Percentiles rank a stretch among this genome's conserved stretches.
Evolutionary conservation across 1,140 invertebrate genomes (phyloP).

Genomic region (Microplitis mediator): DNA sequence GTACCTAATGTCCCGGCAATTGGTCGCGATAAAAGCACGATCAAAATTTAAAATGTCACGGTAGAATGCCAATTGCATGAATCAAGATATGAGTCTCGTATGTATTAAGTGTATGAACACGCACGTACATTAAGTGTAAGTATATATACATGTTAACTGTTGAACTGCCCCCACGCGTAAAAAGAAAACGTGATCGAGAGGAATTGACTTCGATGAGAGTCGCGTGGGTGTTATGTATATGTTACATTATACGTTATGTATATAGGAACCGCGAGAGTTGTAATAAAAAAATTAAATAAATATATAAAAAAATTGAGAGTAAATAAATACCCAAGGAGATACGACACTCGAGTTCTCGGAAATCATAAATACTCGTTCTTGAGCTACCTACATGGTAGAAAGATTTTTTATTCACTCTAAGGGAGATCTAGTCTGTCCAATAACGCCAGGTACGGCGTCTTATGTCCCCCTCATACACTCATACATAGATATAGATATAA

Average conservation of each 20-base stretch:
- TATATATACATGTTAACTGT: not conserved
- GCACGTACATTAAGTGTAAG: not conserved
- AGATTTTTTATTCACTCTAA: slow-evolving; percentile 8
- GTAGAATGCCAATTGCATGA: not conserved
- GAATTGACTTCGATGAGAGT: not conserved
- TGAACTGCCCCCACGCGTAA: not conserved
- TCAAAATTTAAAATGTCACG: slow-evolving; percentile 17
- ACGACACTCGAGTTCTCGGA: slow-evolving; percentile 19
- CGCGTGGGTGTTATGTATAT: not conserved
- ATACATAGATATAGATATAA: not conserved
- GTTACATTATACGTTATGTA: not conserved
- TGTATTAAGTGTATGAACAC: too few relatives aligned
- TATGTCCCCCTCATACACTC: not conserved
- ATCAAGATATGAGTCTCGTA: slow-evolving; percentile 9
- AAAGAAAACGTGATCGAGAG: not conserved
- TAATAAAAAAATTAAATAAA: too few relatives aligned
- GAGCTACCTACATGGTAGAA: slow-evolving; percentile 15
- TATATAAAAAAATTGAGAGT: slow-evolving; percentile 21
- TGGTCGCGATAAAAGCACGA: not conserved
- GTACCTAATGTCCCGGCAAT: not conserved
- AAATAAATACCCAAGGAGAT: slow-evolving; percentile 21
- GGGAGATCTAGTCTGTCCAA: slow-evolving; percentile 19
- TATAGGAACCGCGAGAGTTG: not conserved
- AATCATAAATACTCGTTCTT: slow-evolving; percentile 32
- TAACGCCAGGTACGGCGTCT: not conserved